Evolutionary conservation across 1,140 invertebrate species (phyloP), one percentile per base, ranked within the genome.

Genomic region (Leptonema lineaticorne): DNA sequence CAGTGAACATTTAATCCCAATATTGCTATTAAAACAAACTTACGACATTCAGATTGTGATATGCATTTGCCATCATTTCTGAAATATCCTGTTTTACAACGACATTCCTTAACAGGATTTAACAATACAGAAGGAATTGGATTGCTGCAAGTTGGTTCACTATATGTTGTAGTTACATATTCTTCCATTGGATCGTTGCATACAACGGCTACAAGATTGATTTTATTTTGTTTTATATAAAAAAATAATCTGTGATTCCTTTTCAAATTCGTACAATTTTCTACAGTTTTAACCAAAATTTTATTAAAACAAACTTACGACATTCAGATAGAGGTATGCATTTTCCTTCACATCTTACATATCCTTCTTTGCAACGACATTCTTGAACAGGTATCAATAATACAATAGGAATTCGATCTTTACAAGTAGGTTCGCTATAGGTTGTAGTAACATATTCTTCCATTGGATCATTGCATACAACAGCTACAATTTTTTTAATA

Each of bases 341-440:
- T 22, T 24, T 26, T 41, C 62, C 62, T 20, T 50, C 18, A 20
- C 18, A 30, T 50, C 27, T 48, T 11, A 64, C 62, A 18, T 50
- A 64, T 46, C 62, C 62, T 18, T 2, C 2, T 30, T 64, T 64
- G 27, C 62, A 64, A 6, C 45, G 41, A 28, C 62, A 64, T 50
- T 33, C 27, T 20, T 48, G 50, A 24, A 64, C 7, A 9, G 62
- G 62, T 2, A n/a, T 1, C 7, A 14, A 3, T 2, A 48, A 29
- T 28, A 26, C 5, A 27, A 7, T 2, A 5, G 62, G 62, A 48
- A 2, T 50, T 48, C n/a, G 45, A 11, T 64, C 45, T 2, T 48
- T 26, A 50, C 62, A 64, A 9, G 62, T 50, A 18, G 62, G 24
- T 29, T 64, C 62, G 9, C 30, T 41, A 7, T 24, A 27, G 20